These are phyloP conservation scores for Maccullochella peelii DNA, from an alignment of 2,113 vertebrate genomes.

Conservation along the genomic window DNA sequence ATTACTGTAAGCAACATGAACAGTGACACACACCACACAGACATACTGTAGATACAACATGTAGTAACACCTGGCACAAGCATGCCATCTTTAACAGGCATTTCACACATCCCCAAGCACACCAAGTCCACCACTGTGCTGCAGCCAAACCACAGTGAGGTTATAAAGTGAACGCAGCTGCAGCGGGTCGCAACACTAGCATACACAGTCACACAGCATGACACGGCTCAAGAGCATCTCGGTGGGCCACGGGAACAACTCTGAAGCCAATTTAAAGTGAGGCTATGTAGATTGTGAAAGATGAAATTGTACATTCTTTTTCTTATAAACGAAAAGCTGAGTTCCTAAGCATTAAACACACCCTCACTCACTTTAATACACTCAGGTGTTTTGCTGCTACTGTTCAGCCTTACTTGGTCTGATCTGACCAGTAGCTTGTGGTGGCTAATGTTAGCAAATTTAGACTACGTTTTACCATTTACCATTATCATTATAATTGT, in stretches of 20 bases:
- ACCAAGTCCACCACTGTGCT: slow-evolving; percentile 35
- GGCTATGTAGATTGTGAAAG: not conserved
- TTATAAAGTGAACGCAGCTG: slow-evolving; percentile 74
- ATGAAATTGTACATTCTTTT: not conserved
- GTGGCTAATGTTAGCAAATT: not conserved
- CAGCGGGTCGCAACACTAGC: slow-evolving; percentile 3
- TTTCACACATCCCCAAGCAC: slow-evolving; percentile 46
- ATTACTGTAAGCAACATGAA: slow-evolving; percentile 21
- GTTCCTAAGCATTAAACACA: not conserved
- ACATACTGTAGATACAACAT: slow-evolving; percentile 39
- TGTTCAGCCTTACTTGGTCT: not conserved
- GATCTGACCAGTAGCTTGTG: not conserved
- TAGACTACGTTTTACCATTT: not conserved
- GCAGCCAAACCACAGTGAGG: slow-evolving; percentile 47
- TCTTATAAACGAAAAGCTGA: not conserved
- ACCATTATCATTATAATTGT: not conserved
- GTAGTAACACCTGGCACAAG: slow-evolving; percentile 67
- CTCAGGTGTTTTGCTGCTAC: not conserved
- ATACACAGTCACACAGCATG: slow-evolving; percentile 19
- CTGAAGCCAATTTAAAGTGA: not conserved
- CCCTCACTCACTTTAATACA: not conserved
- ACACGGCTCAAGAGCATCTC: slow-evolving; percentile 15
- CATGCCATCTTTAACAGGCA: slow-evolving; percentile 66
- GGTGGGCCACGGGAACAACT: not conserved
- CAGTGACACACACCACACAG: slow-evolving; percentile 16